A percentile compares a stretch with the other conserved stretches of the same genome.
Evolutionary conservation across 2,113 vertebrate genomes (phyloP).

Genomic region (Hoplias malabaricus): DNA sequence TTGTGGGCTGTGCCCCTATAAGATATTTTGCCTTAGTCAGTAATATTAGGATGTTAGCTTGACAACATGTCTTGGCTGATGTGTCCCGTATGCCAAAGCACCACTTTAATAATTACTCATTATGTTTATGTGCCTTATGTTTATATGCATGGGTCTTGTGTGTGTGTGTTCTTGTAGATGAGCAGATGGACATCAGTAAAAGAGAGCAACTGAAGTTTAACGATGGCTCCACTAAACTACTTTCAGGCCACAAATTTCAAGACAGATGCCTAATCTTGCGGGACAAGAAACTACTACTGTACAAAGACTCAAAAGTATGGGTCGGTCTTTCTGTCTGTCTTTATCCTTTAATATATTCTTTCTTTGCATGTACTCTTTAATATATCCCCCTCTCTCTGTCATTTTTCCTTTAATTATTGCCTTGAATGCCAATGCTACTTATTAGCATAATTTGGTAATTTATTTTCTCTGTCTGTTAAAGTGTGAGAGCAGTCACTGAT

Average conservation of each 20-base stretch:
- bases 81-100: not conserved
- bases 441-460: not conserved
- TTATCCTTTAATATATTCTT: not conserved
- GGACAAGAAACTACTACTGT: constrained; percentile 83
- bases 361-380: constrained; percentile 5
- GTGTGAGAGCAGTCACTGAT: not conserved
- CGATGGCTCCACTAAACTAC: constrained; percentile 87
- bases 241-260: constrained; percentile 92
- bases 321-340: not conserved
- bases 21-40: not conserved
- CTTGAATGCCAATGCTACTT: not conserved
- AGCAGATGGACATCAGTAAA: constrained; percentile 68
- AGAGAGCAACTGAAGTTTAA: constrained; percentile 84
- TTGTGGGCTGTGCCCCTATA: not conserved
- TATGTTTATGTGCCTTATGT: not conserved
- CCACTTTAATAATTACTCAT: not conserved
- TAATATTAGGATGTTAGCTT: not conserved
- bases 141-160: not conserved
- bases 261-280: constrained; percentile 85
- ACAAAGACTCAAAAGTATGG: constrained; percentile 89
- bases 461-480: constrained; percentile 8
- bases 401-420: constrained; percentile 23
- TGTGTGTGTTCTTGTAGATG: constrained; percentile 55
- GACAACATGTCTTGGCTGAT: not conserved
- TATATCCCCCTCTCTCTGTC: not conserved